phyloP scores from a whole-genome alignment of 2,888 invertebrate species.

The Eubasilissa splendida region DNA sequence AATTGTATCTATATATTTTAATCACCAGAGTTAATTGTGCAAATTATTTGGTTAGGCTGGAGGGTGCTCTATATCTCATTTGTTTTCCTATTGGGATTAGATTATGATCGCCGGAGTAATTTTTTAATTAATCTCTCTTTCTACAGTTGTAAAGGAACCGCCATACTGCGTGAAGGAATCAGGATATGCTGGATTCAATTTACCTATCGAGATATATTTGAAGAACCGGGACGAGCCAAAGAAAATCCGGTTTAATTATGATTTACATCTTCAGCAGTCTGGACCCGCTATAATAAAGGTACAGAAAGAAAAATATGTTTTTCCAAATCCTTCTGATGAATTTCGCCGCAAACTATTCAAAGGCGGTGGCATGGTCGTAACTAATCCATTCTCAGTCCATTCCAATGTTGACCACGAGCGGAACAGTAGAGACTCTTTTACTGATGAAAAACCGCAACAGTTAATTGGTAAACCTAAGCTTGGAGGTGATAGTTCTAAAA shows the following conservation, averaged over 20 bases:
- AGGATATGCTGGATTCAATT: slow-evolving; percentile 95
- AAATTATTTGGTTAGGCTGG: too few relatives aligned
- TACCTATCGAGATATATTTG: slow-evolving; percentile 92
- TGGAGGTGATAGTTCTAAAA: slow-evolving; percentile 73
- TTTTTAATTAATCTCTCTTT: slow-evolving; percentile 52
- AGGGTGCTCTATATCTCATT: too few relatives aligned
- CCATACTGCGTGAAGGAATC: slow-evolving; percentile 92
- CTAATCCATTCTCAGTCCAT: slow-evolving; percentile 66
- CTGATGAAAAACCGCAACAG: slow-evolving; percentile 73
- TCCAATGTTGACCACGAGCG: slow-evolving; percentile 72
- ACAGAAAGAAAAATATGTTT: slow-evolving; percentile 87
- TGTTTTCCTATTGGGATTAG: too few relatives aligned
- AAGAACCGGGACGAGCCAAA: slow-evolving; percentile 93
- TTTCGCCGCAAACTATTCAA: slow-evolving; percentile 89
- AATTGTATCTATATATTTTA: too few relatives aligned
- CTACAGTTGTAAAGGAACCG: slow-evolving; percentile 90
- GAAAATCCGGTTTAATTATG: slow-evolving; percentile 87
- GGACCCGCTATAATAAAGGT: slow-evolving; percentile 81
- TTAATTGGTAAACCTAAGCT: slow-evolving; percentile 82
- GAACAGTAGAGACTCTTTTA: slow-evolving; percentile 73
- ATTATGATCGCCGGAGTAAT: too few relatives aligned
- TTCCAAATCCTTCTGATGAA: slow-evolving; percentile 90
- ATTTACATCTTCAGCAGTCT: slow-evolving; percentile 84
- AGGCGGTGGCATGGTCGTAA: slow-evolving; percentile 82
- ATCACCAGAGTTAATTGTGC: too few relatives aligned